Percentiles rank a stretch among this genome's conserved stretches.
These are phyloP conservation scores for Ispidina lecontei DNA, from an alignment of 2,797 vertebrate genomes.

Conservation along the genomic window DNA sequence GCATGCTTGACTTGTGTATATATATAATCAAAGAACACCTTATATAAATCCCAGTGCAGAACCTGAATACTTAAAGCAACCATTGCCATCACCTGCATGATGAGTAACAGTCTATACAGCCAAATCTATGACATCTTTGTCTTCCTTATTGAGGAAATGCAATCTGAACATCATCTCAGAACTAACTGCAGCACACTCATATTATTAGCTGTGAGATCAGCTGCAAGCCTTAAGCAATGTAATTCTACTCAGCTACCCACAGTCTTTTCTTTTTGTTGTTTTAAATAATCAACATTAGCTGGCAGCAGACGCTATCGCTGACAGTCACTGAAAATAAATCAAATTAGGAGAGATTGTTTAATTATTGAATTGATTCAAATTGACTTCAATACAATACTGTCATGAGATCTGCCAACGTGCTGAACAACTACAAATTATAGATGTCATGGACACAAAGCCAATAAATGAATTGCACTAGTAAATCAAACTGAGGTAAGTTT, in stretches of 20 bases:
- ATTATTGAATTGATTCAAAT: slow-evolving; percentile 46
- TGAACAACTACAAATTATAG: slow-evolving; percentile 3
- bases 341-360: slow-evolving; percentile 40
- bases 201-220: slow-evolving; percentile 52
- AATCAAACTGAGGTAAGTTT: background rate
- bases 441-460: background rate
- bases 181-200: slow-evolving; percentile 38
- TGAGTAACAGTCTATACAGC: background rate
- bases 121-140: background rate
- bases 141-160: background rate
- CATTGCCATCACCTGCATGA: background rate
- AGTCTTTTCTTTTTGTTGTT: background rate
- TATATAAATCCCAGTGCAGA: slow-evolving; percentile 37
- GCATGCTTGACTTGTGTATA: slow-evolving; percentile 15
- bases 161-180: slow-evolving; percentile 35
- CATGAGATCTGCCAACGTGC: background rate
- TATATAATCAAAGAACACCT: slow-evolving; percentile 18
- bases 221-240: slow-evolving; percentile 41
- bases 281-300: slow-evolving; percentile 64
- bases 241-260: slow-evolving; percentile 27
- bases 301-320: slow-evolving; percentile 17
- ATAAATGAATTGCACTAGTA: background rate
- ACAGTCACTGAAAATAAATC: slow-evolving; percentile 25
- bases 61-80: slow-evolving; percentile 6
- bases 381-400: background rate